Evolutionary conservation across 2,113 vertebrate species (phyloP), one percentile per base, ranked within the genome.

Genomic region (Columbina picui): DNA sequence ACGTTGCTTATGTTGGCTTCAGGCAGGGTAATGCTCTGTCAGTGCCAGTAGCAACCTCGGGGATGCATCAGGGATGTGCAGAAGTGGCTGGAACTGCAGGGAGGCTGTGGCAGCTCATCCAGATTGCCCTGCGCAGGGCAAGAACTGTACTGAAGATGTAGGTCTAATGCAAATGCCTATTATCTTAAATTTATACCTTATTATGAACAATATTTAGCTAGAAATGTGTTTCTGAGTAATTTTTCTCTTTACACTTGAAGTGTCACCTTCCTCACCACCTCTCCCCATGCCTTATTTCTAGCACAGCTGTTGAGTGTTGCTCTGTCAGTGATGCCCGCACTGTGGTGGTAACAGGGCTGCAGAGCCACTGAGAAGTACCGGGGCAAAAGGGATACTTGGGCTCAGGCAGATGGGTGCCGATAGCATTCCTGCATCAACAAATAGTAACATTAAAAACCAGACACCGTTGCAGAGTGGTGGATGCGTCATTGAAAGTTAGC

Each of bases 271-370:
- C 38, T 50, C 2, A 0, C 69, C 30, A 13, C 36, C 12, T 76
- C 43, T 76, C 32, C 9, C 18, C 4, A 2, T 0, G 1, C 57
- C 20, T 60, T 65, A n/a, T 15, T 89, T 70, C 41, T 43, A 22
- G 27, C 1, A 2, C 39, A 1, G 9, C 56, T 49, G 9, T 47
- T 88, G 1, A 5, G 30, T 61, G 26, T 23, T 68, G n/a, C 38
- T 87, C 32, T 67, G 43, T 26, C 18, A 1, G 34, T 25, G 61
- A 23, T 36, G 20, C 15, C 34, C 7, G 1, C 0, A 0, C 0
- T 21, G 26, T 9, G 34, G n/a, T 52, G 65, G 57, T 60, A 32
- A 27, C 1, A 2, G 36, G 30, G 39, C 27, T 36, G n/a, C 30
- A 4, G 30, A 39, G 53, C 61, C 59, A 26, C 56, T 76, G 38